Percentiles rank a stretch among this genome's conserved stretches.
phyloP scores from a whole-genome alignment of 2,797 vertebrate species.

The Capromys pilorides region DNA sequence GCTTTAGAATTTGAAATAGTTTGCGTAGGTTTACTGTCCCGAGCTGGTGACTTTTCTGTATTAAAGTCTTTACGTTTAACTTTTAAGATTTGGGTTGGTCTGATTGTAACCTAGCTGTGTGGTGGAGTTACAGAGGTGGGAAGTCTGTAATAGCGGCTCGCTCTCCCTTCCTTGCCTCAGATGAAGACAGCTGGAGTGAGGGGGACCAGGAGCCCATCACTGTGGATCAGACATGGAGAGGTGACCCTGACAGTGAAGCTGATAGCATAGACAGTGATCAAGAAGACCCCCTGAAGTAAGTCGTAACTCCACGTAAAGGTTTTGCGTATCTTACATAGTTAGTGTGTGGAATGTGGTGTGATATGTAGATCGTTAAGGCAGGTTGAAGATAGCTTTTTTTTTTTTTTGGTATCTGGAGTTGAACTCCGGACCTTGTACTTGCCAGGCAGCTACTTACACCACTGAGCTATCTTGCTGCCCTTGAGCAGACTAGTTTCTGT shows the following conservation, averaged over 20 bases:
- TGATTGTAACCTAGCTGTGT: constrained; percentile 59
- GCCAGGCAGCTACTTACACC: too few relatives aligned
- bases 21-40: constrained; percentile 27
- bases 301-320: constrained; percentile 64
- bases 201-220: constrained; percentile 93
- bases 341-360: constrained; percentile 45
- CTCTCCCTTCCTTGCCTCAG: constrained; percentile 83
- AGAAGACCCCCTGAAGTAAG: constrained; percentile 98
- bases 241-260: constrained; percentile 97
- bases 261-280: constrained; percentile 98
- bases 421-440: too few relatives aligned
- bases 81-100: constrained; percentile 48
- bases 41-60: constrained; percentile 51
- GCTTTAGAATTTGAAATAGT: constrained; percentile 63
- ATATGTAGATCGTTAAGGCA: constrained; percentile 4
- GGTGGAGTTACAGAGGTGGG: constrained; percentile 75
- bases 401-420: too few relatives aligned
- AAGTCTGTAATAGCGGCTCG: constrained; percentile 65
- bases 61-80: constrained; percentile 40
- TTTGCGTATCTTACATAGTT: constrained; percentile 54
- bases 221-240: constrained; percentile 97
- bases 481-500: neutral
- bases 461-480: too few relatives aligned
- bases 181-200: constrained; percentile 98
- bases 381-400: neutral